phyloP scores from a whole-genome alignment of 2,113 vertebrate genomes.

The Cyphomyrus discorhynchus region DNA sequence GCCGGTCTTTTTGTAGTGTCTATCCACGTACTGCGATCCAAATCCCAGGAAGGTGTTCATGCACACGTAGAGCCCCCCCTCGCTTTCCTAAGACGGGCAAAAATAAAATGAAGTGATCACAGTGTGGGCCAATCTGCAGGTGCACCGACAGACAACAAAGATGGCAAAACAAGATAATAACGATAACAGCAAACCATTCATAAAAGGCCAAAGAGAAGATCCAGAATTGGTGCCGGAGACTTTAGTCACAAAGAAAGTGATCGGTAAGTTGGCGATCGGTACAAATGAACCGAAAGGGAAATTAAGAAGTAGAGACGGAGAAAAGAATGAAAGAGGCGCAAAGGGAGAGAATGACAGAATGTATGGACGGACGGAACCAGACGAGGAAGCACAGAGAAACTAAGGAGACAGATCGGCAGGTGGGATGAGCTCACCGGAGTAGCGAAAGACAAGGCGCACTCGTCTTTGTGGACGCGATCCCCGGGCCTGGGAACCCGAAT shows the following conservation, averaged over 20 bases:
- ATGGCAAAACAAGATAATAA: background rate
- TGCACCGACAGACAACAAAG: background rate
- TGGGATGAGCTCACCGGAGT: conserved; percentile 74
- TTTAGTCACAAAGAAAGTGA: background rate
- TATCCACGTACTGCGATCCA: conserved; percentile 85
- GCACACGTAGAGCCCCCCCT: conserved; percentile 91
- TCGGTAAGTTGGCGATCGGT: background rate
- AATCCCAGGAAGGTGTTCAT: conserved; percentile 98
- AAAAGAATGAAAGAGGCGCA: background rate
- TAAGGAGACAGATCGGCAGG: background rate
- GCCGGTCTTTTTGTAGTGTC: conserved; percentile 77
- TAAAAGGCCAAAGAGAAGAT: background rate
- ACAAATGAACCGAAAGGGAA: background rate
- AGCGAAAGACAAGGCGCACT: conserved; percentile 94
- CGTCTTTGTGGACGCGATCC: conserved; percentile 96
- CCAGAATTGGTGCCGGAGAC: background rate
- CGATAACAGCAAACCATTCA: background rate
- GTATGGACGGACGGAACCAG: background rate
- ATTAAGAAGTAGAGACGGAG: background rate
- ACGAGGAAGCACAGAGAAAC: background rate
- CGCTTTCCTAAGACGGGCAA: conserved; percentile 71
- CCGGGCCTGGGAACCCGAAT: conserved; percentile 90
- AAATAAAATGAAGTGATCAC: background rate
- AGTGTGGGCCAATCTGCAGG: background rate
- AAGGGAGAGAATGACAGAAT: background rate